These are phyloP conservation scores for Phoebastria nigripes DNA, from an alignment of 2,797 vertebrate genomes.

Conservation along the genomic window DNA sequence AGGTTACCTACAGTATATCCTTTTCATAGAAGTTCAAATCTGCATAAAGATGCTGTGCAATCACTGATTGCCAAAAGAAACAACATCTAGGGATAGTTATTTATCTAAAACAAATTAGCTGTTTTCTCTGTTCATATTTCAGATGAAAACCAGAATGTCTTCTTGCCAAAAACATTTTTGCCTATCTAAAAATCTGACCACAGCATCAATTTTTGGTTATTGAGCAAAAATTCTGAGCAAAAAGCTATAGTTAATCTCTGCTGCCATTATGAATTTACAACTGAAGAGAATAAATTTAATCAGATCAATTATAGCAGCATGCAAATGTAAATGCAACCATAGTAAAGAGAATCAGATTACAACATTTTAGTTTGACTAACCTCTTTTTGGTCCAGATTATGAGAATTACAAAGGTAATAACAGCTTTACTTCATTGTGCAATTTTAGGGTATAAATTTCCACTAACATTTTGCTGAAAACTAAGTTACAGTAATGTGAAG, in stretches of 20 bases:
- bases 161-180: not conserved
- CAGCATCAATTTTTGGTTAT: not conserved
- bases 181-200: not conserved
- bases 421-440: not conserved
- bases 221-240: not conserved
- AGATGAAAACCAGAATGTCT: not conserved
- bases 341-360: not conserved
- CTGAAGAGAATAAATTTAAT: not conserved
- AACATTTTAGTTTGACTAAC: not conserved
- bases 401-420: not conserved
- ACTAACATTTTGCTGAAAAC: not conserved
- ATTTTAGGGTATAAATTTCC: not conserved
- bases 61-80: not conserved
- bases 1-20: not conserved
- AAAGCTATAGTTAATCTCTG: not conserved
- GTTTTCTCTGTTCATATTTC: not conserved
- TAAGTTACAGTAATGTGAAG: not conserved
- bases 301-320: not conserved
- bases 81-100: not conserved
- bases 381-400: not conserved
- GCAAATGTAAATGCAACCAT: not conserved
- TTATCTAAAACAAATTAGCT: not conserved
- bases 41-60: not conserved
- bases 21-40: not conserved
- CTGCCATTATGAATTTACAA: not conserved